Evolutionary conservation across 2,888 invertebrate species (phyloP).

Genomic region (Polia nebulosa): DNA sequence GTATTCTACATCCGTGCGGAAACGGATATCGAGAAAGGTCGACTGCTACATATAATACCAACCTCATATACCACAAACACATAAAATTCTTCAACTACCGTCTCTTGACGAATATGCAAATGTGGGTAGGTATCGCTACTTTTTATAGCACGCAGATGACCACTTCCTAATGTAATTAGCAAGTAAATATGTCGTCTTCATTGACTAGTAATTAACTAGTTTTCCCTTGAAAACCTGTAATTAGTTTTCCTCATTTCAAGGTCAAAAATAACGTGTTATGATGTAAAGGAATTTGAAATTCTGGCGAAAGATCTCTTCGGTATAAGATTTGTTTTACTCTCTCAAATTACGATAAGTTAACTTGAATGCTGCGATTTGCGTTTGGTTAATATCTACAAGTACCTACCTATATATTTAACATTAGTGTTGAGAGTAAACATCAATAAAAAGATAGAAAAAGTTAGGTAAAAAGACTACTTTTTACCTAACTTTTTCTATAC

Average conservation of each 20-base stretch:
- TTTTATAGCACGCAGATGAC: slow-evolving; percentile 27
- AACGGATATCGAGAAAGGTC: slow-evolving; percentile 71
- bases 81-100: slow-evolving; percentile 49
- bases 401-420: too few relatives aligned
- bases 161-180: slow-evolving; percentile 50
- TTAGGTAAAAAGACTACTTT: too few relatives aligned
- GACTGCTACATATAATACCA: slow-evolving; percentile 54
- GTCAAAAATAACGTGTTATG: background rate
- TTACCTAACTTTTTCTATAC: too few relatives aligned
- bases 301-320: background rate
- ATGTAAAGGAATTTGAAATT: background rate
- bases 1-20: slow-evolving; percentile 70
- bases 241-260: slow-evolving; percentile 30
- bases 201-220: slow-evolving; percentile 12
- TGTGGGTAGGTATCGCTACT: slow-evolving; percentile 10
- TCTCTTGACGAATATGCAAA: slow-evolving; percentile 50
- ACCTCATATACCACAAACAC: slow-evolving; percentile 40
- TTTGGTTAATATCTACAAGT: too few relatives aligned
- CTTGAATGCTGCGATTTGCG: too few relatives aligned
- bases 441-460: too few relatives aligned
- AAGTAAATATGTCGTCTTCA: slow-evolving; percentile 49
- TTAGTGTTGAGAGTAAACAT: too few relatives aligned
- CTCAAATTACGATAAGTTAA: too few relatives aligned
- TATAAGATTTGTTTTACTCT: too few relatives aligned
- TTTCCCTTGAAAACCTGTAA: slow-evolving; percentile 30